A percentile compares a stretch with the other conserved stretches of the same genome.
Evolutionary conservation across 2,797 vertebrate species (phyloP).

Genomic region (Pelochelys cantorii): DNA sequence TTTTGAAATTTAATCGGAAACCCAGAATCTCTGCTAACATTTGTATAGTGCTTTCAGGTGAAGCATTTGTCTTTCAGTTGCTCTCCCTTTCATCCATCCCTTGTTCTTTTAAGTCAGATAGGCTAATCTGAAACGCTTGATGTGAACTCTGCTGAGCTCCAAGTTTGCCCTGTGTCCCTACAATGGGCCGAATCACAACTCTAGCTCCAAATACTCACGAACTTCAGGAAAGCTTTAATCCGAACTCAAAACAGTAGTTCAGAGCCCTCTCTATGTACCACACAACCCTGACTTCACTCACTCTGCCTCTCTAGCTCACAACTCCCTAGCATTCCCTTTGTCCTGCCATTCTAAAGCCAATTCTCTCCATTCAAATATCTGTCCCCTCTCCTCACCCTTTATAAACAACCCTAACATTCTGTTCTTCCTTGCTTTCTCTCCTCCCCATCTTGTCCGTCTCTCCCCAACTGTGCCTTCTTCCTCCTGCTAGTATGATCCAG

Average conservation of each 20-base stretch:
- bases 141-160: background rate
- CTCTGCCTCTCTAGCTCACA: background rate
- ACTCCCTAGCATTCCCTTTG: background rate
- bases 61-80: background rate
- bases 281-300: background rate
- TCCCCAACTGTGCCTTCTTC: background rate
- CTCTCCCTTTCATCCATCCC: background rate
- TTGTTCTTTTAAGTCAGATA: background rate
- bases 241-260: background rate
- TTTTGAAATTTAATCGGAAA: background rate
- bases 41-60: background rate
- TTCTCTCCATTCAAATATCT: background rate
- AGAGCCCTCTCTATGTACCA: background rate
- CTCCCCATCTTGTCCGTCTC: background rate
- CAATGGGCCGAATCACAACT: background rate
- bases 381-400: rapidly evolving
- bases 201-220: background rate
- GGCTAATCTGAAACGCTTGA: background rate
- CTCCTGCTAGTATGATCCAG: background rate
- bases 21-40: background rate
- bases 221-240: background rate
- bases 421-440: background rate
- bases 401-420: background rate
- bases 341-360: background rate
- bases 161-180: background rate